phyloP scores from a whole-genome alignment of 2,797 vertebrate species.

The Rhabdomys pumilio region DNA sequence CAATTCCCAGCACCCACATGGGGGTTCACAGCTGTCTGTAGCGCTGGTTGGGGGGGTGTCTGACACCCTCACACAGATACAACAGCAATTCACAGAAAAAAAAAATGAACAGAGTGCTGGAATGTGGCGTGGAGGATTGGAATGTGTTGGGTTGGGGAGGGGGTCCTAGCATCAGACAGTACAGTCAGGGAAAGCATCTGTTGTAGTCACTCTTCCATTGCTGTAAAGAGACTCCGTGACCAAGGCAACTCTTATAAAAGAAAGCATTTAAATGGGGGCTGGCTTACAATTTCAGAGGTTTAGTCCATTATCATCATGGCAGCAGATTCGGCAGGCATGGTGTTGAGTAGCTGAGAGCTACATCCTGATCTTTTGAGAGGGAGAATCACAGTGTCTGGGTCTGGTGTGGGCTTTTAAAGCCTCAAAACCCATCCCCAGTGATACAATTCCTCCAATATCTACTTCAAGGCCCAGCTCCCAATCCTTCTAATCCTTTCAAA shows the following conservation, averaged over 20 bases:
- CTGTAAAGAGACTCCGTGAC: neutral
- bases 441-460: neutral
- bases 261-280: neutral
- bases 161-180: neutral
- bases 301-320: neutral
- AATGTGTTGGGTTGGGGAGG: neutral
- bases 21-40: neutral
- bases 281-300: neutral
- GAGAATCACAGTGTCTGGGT: neutral
- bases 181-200: neutral
- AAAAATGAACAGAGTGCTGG: neutral
- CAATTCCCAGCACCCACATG: neutral
- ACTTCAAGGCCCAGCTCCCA: neutral
- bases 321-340: neutral
- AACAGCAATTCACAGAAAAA: neutral
- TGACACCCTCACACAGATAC: neutral
- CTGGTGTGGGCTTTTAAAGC: neutral
- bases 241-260: neutral
- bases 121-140: neutral
- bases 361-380: neutral
- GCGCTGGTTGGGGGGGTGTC: neutral
- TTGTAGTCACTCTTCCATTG: neutral
- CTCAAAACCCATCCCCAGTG: neutral
- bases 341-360: neutral
- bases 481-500: conserved; percentile 18